Base-by-base conservation (phyloP, 2,797 vertebrate genomes). In the Orientallactaga sibirica region DNA sequence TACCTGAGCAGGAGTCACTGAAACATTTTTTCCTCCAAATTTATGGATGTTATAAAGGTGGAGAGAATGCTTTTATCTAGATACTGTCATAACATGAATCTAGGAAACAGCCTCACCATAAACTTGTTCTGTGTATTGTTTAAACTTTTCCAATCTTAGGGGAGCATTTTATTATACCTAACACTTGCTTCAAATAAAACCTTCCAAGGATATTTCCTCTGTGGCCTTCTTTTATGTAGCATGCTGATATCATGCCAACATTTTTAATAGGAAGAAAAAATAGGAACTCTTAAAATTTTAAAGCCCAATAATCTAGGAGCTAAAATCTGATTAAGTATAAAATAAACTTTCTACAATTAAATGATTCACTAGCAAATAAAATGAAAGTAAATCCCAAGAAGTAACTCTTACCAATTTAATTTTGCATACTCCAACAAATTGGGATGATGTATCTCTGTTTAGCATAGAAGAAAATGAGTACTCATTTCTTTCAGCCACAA, bases 311-410 rank as follows among this genome's bases (percentile, higher is more conserved):
- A 97, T 10, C 58, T 74, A 88, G 80, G 55, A 94, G 78, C 55
- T 86, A 94, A 97, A 97, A 94, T 88, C 68, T 82, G 83, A 87
- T 83, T 95, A 96, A 95, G 10, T 91, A 27, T 43, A 97, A 97
- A 97, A 95, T 92, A 97, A 97, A 95, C 52, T 96, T 95, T 77
- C 68, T 79, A 68, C 90, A 94, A 95, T 92, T 96, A 96, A 97
- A 94, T 89, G 87, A 93, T 52, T 79, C 86, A 37, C 1, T 64
- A 75, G 48, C 52, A 97, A 67, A 84, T 89, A 86, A 95, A 96
- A 55, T 16, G 15, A 67, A 95, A 94, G 2, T 3, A 85, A 6
- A 70, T 19, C 2, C 80, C 41, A 55, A 84, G 91, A 79, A 86
- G 62, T 76, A 90, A 94, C 55, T 95, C 73, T 92, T 88, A 74